phyloP scores from a whole-genome alignment of 2,113 vertebrate species.

The Melanocharis versteri region DNA sequence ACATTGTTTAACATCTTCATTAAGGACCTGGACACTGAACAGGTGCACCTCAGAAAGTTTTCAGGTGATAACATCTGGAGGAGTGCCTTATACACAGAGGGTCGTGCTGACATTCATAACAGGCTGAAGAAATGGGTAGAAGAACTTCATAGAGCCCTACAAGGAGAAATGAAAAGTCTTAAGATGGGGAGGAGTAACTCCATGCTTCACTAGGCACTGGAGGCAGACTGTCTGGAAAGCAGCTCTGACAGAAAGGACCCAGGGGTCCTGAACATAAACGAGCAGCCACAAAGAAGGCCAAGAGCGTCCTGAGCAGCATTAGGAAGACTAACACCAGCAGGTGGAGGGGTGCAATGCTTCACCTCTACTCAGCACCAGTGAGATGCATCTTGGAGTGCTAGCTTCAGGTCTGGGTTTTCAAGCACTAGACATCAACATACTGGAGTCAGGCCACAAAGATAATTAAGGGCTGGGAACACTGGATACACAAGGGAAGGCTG shows the following conservation, averaged over 20 bases:
- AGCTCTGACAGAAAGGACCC: not conserved
- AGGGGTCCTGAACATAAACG: rapidly evolving
- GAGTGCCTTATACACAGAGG: not conserved
- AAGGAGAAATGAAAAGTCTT: not conserved
- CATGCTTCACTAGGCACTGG: not conserved
- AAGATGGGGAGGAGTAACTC: not conserved
- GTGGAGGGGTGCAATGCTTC: rapidly evolving
- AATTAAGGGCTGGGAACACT: not conserved
- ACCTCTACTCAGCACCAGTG: not conserved
- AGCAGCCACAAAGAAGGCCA: not conserved
- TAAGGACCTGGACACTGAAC: not conserved
- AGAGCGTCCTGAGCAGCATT: not conserved
- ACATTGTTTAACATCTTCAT: not conserved
- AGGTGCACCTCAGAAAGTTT: not conserved
- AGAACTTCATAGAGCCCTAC: not conserved
- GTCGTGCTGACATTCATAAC: not conserved
- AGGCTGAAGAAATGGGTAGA: not conserved
- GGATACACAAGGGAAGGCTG: not conserved
- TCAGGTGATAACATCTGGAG: not conserved
- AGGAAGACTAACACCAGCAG: not conserved
- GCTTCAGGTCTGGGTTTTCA: not conserved
- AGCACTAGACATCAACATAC: not conserved
- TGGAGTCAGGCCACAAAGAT: not conserved
- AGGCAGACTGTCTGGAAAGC: not conserved
- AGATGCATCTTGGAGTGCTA: not conserved